Base-by-base conservation (phyloP, 1,140 invertebrate species). In the Conopomorpha cramerella region DNA sequence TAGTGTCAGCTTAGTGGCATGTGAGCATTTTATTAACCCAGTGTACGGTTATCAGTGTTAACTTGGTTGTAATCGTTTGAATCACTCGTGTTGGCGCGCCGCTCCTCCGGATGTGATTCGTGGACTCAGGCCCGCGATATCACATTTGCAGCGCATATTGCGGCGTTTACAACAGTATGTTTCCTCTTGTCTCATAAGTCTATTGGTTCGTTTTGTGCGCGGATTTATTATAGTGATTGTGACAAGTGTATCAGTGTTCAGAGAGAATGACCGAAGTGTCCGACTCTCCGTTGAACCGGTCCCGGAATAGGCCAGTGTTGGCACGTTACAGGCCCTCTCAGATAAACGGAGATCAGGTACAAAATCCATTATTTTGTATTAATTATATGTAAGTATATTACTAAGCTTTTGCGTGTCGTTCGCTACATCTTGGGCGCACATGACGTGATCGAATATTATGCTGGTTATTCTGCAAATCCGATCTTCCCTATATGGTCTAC, bases 81-180 rank as follows among this genome's bases (percentile, higher is more conserved):
- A 63, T 70, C 65, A 68, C 45, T 41, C 56, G 53, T 46, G 41
- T 64, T 46, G 49, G 49, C 46, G 46, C 39, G 49, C 34, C 47
- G 53, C 55, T 55, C 40, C 64, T 70, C 66, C 71, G 71, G 71
- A 76, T 76, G 59, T 71, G 70, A 72, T 70, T 72, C 68, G 67
- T 66, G 63, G 64, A 65, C 58, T 55, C 58, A 70, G 71, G 65
- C 66, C 70, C 70, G 65, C 63, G 56, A 51, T 62, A 71, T 76
- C 62, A 50, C 48, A 41, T 51, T 60, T 53, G 59, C 49, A 46
- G 47, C 38, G 49, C 49, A 62, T 49, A 46, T 48, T 55, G 46
- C 48, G 52, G 57, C 56, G 62, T 65, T 63, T 55, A 50, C 55
- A 58, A 54, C 58, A 65, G 63, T 61, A 50, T 66, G 59, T 60